phyloP scores from a whole-genome alignment of 2,888 invertebrate genomes.

The Fissipunctia ypsillon region DNA sequence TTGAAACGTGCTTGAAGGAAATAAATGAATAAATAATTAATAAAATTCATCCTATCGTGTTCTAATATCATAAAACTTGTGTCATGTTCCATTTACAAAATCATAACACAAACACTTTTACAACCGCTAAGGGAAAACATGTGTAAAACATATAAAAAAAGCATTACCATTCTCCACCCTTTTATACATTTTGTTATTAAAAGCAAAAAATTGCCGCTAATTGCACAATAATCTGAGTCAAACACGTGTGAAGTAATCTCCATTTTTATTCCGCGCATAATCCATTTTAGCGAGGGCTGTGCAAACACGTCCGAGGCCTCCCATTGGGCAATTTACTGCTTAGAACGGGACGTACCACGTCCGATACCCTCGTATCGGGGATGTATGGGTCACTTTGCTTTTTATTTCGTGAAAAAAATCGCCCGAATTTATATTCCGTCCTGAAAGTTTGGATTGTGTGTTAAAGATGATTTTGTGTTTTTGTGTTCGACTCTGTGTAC shows the following conservation, averaged over 20 bases:
- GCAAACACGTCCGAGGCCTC: conserved; percentile 43
- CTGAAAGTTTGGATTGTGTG: conserved; percentile 60
- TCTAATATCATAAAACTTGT: not conserved
- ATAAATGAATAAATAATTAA: conserved; percentile 7
- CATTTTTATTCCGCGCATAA: conserved; percentile 56
- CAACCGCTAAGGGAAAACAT: conserved; percentile 11
- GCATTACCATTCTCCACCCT: not conserved
- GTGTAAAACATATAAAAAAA: conserved; percentile 11
- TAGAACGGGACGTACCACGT: conserved; percentile 57
- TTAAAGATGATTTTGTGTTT: conserved; percentile 58
- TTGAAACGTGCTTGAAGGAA: too few species aligned
- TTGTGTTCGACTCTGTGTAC: conserved; percentile 45
- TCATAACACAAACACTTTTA: conserved; percentile 23
- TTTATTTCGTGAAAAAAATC: conserved; percentile 48
- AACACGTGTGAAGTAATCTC: conserved; percentile 54
- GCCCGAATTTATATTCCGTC: conserved; percentile 53
- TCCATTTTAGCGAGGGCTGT: conserved; percentile 37
- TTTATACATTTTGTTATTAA: conserved; percentile 38
- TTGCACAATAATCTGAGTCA: conserved; percentile 61
- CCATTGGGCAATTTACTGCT: conserved; percentile 63
- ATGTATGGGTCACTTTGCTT: conserved; percentile 58
- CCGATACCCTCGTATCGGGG: conserved; percentile 57
- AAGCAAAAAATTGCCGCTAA: conserved; percentile 56
- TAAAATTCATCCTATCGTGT: not conserved
- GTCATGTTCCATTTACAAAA: not conserved